Percentiles rank a stretch among this genome's conserved stretches.
Evolutionary conservation across 2,888 invertebrate genomes (phyloP).

Genomic region (Drosophila subquinaria): DNA sequence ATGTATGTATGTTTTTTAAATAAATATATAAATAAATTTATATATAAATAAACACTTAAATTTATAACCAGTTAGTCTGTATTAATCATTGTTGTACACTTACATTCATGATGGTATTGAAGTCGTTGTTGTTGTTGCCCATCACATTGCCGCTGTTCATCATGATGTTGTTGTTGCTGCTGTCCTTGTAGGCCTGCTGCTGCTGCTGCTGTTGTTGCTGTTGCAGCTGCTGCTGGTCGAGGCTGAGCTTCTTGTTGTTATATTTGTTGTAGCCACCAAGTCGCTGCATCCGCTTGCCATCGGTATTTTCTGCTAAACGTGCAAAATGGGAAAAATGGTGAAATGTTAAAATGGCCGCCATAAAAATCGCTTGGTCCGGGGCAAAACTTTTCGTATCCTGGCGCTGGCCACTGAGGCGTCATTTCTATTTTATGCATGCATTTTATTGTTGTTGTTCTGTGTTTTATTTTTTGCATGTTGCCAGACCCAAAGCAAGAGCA

Average conservation of each 20-base stretch:
- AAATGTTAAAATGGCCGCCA: slow-evolving; percentile 55
- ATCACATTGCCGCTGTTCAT: slow-evolving; percentile 76
- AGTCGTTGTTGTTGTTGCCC: slow-evolving; percentile 82
- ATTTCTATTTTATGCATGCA: slow-evolving; percentile 59
- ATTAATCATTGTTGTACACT: slow-evolving; percentile 53
- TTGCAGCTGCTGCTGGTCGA: slow-evolving; percentile 86
- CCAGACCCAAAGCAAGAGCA: slow-evolving; percentile 20
- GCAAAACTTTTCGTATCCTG: slow-evolving; percentile 58
- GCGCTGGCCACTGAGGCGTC: slow-evolving; percentile 51
- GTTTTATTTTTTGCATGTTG: slow-evolving; percentile 16
- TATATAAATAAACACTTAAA: too few species aligned
- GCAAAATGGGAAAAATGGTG: slow-evolving; percentile 25
- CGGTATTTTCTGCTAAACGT: slow-evolving; percentile 84
- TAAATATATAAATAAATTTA: too few species aligned
- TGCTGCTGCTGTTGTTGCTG: slow-evolving; percentile 52
- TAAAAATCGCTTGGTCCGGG: slow-evolving; percentile 60
- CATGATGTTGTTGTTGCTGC: slow-evolving; percentile 83
- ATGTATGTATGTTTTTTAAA: too few species aligned
- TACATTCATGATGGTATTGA: slow-evolving; percentile 84
- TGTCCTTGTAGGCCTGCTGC: slow-evolving; percentile 82
- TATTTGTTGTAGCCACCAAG: slow-evolving; percentile 86
- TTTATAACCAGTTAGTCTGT: neutral
- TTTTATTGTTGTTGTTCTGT: slow-evolving; percentile 11
- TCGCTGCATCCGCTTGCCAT: slow-evolving; percentile 87
- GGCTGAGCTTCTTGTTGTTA: slow-evolving; percentile 86